phyloP scores from a whole-genome alignment of 2,888 invertebrate species.

The Ochropleura leucogaster region DNA sequence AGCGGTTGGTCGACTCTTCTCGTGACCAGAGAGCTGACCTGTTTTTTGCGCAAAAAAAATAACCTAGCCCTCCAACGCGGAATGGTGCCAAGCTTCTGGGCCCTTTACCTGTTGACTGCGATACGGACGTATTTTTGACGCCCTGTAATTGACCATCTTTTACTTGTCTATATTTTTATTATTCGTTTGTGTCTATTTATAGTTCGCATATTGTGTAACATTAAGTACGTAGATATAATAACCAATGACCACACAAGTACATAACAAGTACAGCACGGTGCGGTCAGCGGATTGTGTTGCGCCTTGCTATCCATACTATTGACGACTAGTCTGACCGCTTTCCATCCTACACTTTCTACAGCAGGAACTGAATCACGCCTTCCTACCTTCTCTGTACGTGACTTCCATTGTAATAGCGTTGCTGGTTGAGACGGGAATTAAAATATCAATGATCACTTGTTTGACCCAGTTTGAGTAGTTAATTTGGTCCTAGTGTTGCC shows the following conservation, averaged over 20 bases:
- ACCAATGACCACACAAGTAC: conserved; percentile 14
- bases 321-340: conserved; percentile 50
- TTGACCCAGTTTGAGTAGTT: neutral
- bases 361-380: conserved; percentile 29
- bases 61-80: too few species aligned
- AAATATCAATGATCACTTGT: neutral
- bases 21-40: too few species aligned
- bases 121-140: too few species aligned
- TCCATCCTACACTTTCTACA: conserved; percentile 49
- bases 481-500: neutral
- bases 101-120: too few species aligned
- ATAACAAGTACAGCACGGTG: conserved; percentile 30
- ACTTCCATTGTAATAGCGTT: conserved; percentile 8
- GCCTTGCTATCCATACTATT: conserved; percentile 20
- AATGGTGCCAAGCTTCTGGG: too few species aligned
- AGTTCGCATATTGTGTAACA: neutral
- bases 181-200: too few species aligned
- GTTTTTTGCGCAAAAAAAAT: too few species aligned
- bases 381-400: conserved; percentile 28
- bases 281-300: conserved; percentile 31
- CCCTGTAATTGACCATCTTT: too few species aligned
- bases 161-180: too few species aligned
- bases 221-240: neutral
- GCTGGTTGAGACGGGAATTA: neutral
- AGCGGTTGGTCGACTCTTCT: too few species aligned